Base-by-base conservation (phyloP, 2,888 invertebrate genomes). In the Mythimna loreyi region DNA sequence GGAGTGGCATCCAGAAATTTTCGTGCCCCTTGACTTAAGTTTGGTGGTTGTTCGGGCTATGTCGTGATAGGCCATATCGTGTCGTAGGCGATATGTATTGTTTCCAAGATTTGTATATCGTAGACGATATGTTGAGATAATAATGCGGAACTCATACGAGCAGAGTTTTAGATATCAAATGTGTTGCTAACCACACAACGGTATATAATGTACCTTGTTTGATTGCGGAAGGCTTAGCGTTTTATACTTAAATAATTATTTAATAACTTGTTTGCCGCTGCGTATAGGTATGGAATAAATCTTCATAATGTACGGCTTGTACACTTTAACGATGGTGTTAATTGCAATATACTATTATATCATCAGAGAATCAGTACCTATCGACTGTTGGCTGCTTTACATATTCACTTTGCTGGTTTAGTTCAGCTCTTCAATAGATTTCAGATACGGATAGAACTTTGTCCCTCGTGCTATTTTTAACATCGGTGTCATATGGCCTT, bases 171-270 rank as follows among this genome's bases (percentile, higher is more conserved):
- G 36, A 64, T 64, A 59, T 64, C 50, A 16, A 21, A 78, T 47
- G 11, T 21, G 45, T 25, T 56, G 43, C 55, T 60, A 72, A 73
- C 52, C 69, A 68, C 47, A 75, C 45, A 69, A 60, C 58, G 36
- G 55, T 56, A 30, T 36, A 60, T n/a, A 45, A n/a, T 67, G 49
- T 64, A 52, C 49, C 45, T 25, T 52, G 58, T 45, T 49, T 62
- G 61, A 53, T 73, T 67, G 60, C 53, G 61, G 79, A 78, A 72
- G 60, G 79, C 47, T 75, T 65, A 50, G 25, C 21, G 28, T 53
- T 65, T 72, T 65, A 57, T 70, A 53, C 43, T 61, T 28, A 49
- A 23, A 56, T 53, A 75, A 72, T 75, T 75, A 72, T 66, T 74
- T 33, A 71, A 49, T 50, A 75, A 65, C 72, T 72, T 47, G 56